A percentile compares a stretch with the other conserved stretches of the same genome.
phyloP scores from a whole-genome alignment of 2,113 vertebrate species.

The Nycticebus coucang region DNA sequence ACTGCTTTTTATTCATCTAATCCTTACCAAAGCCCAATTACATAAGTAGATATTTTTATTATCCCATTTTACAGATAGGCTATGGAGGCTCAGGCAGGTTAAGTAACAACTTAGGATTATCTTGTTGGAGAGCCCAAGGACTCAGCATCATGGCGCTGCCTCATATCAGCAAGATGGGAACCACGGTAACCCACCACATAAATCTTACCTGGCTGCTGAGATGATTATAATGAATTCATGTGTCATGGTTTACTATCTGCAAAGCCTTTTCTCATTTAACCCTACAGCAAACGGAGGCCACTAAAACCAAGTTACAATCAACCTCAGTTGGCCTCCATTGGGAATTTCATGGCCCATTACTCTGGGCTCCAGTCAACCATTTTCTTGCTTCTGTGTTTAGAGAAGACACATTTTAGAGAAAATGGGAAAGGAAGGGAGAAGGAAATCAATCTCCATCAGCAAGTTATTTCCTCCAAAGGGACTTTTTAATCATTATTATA shows the following conservation, averaged over 20 bases:
- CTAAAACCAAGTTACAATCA: not conserved
- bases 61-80: not conserved
- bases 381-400: constrained; percentile 20
- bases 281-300: not conserved
- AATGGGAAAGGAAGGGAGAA: not conserved
- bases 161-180: not conserved
- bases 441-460: constrained; percentile 58
- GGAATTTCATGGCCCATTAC: not conserved
- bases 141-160: not conserved
- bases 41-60: not conserved
- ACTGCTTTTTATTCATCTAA: not conserved
- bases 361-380: not conserved
- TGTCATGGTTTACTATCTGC: not conserved
- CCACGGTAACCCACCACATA: not conserved
- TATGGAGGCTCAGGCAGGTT: not conserved
- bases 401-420: constrained; percentile 34
- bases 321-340: not conserved
- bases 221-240: not conserved
- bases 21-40: not conserved
- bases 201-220: not conserved
- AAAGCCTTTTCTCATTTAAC: not conserved
- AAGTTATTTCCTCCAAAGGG: constrained; percentile 59
- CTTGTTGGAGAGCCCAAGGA: not conserved
- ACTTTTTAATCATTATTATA: constrained; percentile 54
- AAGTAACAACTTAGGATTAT: not conserved